Evolutionary conservation across 2,888 invertebrate species (phyloP), one percentile per base, ranked within the genome.

Genomic region (Pseudococcus longispinus): DNA sequence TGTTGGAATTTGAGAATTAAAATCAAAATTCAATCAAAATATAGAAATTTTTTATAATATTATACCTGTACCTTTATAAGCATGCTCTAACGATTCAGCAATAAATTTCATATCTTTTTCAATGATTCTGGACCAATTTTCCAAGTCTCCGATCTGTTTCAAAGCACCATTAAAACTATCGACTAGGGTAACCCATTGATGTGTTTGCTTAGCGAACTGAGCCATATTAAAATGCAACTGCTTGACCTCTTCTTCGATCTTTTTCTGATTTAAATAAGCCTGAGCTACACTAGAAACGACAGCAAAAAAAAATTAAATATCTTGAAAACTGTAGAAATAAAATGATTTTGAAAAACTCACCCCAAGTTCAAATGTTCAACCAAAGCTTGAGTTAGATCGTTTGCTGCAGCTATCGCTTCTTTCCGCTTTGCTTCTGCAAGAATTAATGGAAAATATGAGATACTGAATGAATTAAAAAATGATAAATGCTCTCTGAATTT

Each of bases 321-420:
- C 9, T 9, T 37, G 37, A 26, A 8, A 29, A 18, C 18, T 82
- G 3, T 18, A 15, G 18, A 5, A 4, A 15, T 70, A 18, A 70
- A 29, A 29, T 29, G 2, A 29, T 29, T 26, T 9, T 23, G 18
- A 20, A 80, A 6, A 42, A 90, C 92, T 92, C 92, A 98, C 98
- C 98, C 98, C 89, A 98, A 97, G 93, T 99, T 99, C 29, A 99
- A 92, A 91, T 99, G 98, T 91, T 99, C 98, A 0, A 99, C 98
- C 46, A 99, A 92, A 46, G 98, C 94, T 90, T 98, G 96, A 0
- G 98, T 98, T 88, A 99, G 92, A 89, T 96, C 95, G 91, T 96
- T 97, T 1, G 98, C 97, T 86, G 98, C 96, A 89, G 94, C 94
- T 88, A 98, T 94, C 26, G 98, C 98, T 91, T 98, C 98, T 90